These are phyloP conservation scores for Petrocephalus microphthalmus DNA, from an alignment of 2,113 vertebrate species.

Conservation along the genomic window DNA sequence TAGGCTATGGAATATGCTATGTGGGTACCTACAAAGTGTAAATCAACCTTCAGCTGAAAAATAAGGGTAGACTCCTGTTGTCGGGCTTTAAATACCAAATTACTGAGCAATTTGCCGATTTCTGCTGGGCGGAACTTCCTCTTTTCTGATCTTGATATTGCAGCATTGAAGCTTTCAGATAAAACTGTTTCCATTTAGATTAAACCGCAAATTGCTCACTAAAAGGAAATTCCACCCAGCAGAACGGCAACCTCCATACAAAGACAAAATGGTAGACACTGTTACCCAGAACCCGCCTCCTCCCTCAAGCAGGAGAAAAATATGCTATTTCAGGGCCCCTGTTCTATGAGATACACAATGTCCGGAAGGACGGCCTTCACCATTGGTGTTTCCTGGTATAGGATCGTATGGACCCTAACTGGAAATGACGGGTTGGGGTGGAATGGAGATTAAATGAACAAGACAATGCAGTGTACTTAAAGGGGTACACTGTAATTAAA, in stretches of 20 bases:
- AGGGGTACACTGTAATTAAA: background rate
- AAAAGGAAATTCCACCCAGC: background rate
- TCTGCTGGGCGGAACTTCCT: background rate
- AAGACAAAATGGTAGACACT: background rate
- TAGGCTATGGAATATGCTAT: background rate
- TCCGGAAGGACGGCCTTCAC: background rate
- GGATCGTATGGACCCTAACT: background rate
- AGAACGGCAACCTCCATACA: background rate
- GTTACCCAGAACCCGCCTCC: background rate
- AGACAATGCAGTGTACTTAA: background rate
- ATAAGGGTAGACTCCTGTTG: background rate
- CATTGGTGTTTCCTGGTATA: background rate
- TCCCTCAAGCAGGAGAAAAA: background rate
- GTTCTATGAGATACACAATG: background rate
- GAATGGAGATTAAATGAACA: background rate
- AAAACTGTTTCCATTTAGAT: background rate
- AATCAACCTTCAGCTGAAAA: background rate
- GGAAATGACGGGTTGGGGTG: background rate
- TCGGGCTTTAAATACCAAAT: background rate
- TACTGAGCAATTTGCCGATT: background rate
- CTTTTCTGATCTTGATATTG: background rate
- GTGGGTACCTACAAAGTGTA: background rate
- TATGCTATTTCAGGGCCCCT: background rate
- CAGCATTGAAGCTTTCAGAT: background rate
- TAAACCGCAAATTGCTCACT: background rate